phyloP scores from a whole-genome alignment of 2,888 invertebrate species.

The Polia nebulosa region DNA sequence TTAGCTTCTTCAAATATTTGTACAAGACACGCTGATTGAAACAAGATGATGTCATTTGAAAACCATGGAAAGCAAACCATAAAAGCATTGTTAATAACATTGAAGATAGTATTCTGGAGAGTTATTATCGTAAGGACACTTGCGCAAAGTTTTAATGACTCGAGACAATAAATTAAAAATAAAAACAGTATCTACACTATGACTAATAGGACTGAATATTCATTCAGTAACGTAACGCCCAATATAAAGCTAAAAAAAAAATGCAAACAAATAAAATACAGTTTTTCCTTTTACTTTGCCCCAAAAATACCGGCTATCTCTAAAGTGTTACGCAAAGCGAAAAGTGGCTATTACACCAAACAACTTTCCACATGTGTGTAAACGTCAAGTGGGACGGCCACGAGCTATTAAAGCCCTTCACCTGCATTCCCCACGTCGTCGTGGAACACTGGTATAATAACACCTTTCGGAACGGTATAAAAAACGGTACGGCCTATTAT shows the following conservation, averaged over 20 bases:
- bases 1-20: not conserved
- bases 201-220: no score
- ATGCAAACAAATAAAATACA: not conserved
- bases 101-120: not conserved
- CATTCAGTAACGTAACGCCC: no score
- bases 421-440: slow-evolving; percentile 51
- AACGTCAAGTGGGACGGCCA: slow-evolving; percentile 53
- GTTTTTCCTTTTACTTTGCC: slow-evolving; percentile 44
- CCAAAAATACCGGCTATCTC: slow-evolving; percentile 17
- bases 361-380: slow-evolving; percentile 61
- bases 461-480: slow-evolving; percentile 37
- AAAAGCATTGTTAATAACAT: not conserved
- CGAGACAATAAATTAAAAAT: not conserved
- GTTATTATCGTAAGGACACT: no score
- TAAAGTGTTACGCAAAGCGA: slow-evolving; percentile 50
- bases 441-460: slow-evolving; percentile 25
- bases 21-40: not conserved
- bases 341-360: slow-evolving; percentile 52
- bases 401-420: slow-evolving; percentile 59
- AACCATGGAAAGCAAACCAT: not conserved
- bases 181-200: not conserved
- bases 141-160: not conserved
- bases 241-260: not conserved
- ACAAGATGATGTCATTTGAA: not conserved
- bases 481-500: slow-evolving; percentile 15